Percentiles rank a stretch among this genome's conserved stretches.
Evolutionary conservation across 2,113 vertebrate genomes (phyloP).

Genomic region (Eptesicus fuscus): DNA sequence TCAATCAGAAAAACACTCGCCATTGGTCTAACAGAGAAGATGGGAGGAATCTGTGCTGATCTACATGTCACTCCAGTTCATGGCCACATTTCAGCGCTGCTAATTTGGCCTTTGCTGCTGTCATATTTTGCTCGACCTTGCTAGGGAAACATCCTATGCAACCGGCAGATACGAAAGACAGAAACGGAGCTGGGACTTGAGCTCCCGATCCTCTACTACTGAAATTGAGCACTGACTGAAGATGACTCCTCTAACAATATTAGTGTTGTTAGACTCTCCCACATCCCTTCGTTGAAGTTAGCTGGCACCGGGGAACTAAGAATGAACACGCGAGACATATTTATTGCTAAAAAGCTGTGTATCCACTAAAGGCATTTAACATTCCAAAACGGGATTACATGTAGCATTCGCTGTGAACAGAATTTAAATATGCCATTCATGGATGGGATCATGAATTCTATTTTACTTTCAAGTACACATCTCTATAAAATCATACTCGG

Average conservation of each 20-base stretch:
- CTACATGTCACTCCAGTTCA: not conserved
- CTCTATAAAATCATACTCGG: slow-evolving; percentile 78
- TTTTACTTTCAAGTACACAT: slow-evolving; percentile 76
- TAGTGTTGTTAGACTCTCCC: slow-evolving; percentile 37
- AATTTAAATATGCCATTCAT: slow-evolving; percentile 77
- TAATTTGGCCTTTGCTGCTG: slow-evolving; percentile 55
- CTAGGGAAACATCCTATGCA: slow-evolving; percentile 45
- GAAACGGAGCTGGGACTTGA: not conserved
- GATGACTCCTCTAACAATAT: slow-evolving; percentile 62
- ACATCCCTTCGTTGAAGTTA: slow-evolving; percentile 57
- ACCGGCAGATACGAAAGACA: slow-evolving; percentile 51
- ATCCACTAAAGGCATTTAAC: slow-evolving; percentile 55
- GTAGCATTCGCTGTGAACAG: slow-evolving; percentile 66
- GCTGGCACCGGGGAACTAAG: slow-evolving; percentile 53
- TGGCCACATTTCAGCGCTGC: not conserved
- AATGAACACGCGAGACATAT: slow-evolving; percentile 49
- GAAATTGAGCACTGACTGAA: slow-evolving; percentile 52
- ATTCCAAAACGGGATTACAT: slow-evolving; percentile 60
- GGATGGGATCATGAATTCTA: slow-evolving; percentile 68
- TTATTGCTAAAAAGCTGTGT: slow-evolving; percentile 52
- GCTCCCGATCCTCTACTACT: not conserved
- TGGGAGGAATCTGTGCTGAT: slow-evolving; percentile 12
- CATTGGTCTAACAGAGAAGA: slow-evolving; percentile 32
- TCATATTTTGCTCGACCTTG: slow-evolving; percentile 34
- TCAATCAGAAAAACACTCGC: slow-evolving; percentile 23